Evolutionary conservation across 2,113 vertebrate genomes (phyloP), one percentile per base, ranked within the genome.

Genomic region (Perca flavescens): DNA sequence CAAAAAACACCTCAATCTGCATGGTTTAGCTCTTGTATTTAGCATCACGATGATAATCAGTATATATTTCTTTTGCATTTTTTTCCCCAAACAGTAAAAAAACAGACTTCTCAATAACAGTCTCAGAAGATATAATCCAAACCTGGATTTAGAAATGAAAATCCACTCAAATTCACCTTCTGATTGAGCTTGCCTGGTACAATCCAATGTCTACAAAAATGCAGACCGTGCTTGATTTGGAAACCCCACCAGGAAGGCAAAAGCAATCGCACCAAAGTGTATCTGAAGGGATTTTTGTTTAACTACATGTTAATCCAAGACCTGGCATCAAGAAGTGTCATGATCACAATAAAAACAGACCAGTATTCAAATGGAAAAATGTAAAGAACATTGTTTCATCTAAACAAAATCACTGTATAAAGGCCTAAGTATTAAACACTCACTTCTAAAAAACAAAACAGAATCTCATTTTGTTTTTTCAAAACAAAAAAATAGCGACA

Each of bases 371-470:
- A 85, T 80, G 86, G 86, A 91, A 86, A 43, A 83, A 86, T 89
- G 87, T 75, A 84, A 88, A 90, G 65, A 92, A 86, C 87, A 84
- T 88, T 70, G 65, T 81, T 76, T 84, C 54, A 84, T 88, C 91
- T 90, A 92, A 92, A 88, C 77, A 89, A 77, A 88, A 89, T 80
- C 88, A 90, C 89, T 70, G 88, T 82, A 92, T 90, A 89, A 91
- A 94, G 93, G 91, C 91, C 91, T 93, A 94, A 81, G 86, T 92
- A 92, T 91, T 87, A 92, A 93, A 94, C 87, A 93, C 92, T 80
- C 89, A 92, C 84, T 89, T 93, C 87, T 92, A 91, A 72, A 82
- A 90, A 67, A 52, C 79, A 70, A 47, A 77, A 79, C 64, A 80
- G 21, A 90, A 92, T 89, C 83, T 89, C 84, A 80, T 63, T 82